Conservation (phyloP, 2,888 invertebrate species). For the Trilocha varians region DNA sequence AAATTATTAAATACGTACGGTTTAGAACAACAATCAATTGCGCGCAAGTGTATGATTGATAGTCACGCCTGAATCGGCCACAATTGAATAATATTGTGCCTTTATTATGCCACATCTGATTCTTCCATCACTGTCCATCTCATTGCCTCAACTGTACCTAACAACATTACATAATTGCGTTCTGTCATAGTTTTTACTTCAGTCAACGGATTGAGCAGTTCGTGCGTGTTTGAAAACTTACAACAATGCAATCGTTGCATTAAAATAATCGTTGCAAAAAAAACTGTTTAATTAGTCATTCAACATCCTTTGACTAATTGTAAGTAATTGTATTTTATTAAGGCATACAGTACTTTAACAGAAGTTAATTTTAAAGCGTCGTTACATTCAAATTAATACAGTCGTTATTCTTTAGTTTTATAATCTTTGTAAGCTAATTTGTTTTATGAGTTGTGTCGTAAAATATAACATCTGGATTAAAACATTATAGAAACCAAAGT, state of each 20-base stretch:
- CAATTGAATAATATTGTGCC: slow-evolving; percentile 21
- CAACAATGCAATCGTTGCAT: too few relatives aligned
- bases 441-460: too few relatives aligned
- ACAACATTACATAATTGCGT: slow-evolving; percentile 31
- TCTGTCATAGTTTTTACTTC: slow-evolving; percentile 31
- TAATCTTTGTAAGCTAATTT: too few relatives aligned
- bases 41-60: slow-evolving; percentile 21
- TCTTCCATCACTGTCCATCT: slow-evolving; percentile 10
- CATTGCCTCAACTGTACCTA: background rate
- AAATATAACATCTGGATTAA: too few relatives aligned
- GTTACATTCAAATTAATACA: too few relatives aligned
- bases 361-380: background rate
- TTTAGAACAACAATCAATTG: slow-evolving; percentile 20
- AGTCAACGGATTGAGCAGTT: slow-evolving; percentile 26
- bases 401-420: too few relatives aligned
- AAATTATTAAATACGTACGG: slow-evolving; percentile 12
- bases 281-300: background rate
- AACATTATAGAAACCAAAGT: too few relatives aligned
- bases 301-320: background rate
- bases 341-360: background rate
- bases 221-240: slow-evolving; percentile 24
- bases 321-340: background rate
- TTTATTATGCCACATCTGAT: slow-evolving; percentile 14
- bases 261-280: too few relatives aligned
- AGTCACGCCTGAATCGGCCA: slow-evolving; percentile 21